Evolutionary conservation across 2,113 vertebrate genomes (phyloP), one percentile per base, ranked within the genome.

Genomic region (Dolichotis patagonum): DNA sequence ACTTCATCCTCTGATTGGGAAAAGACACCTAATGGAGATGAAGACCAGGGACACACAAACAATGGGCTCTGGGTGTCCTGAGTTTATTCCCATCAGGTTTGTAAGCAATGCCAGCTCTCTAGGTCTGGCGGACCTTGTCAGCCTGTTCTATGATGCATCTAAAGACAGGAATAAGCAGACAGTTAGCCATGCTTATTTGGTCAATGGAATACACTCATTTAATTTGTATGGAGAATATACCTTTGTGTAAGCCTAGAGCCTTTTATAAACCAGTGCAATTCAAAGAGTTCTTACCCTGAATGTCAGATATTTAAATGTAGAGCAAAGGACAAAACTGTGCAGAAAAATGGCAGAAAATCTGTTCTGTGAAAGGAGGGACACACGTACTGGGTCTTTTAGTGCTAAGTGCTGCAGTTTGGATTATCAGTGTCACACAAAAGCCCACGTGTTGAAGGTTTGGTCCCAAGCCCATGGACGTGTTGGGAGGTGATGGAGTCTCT

Each of bases 371-470:
- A 41, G 3, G 4, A 19, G 14, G 26, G 19, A 13, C 0, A 49
- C 5, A 67, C 35, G 24, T 0, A 3, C 0, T n/a, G 5, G 11
- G 13, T 38, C 7, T 12, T 5, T 8, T 3, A 4, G 13, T 17
- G 8, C 28, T 52, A 4, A 80, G 4, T 10, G 3, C 30, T 38
- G 10, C 4, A 86, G 19, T n/a, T 26, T 75, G 4, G 10, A 38
- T 30, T 22, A 22, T 75, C 35, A 62, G 9, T 49, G 35, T 32
- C 24, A 20, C 3, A 4, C 28, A 24, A 65, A 13, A 12, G 11
- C 28, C 41, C 14, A 20, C 3, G 3, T 60, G 3, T 41, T 19
- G 56, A 82, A 69, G 35, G 54, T 7, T 62, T 94, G 75, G 17
- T 43, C 9, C 11, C 35, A 22, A 88, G 67, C 1, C 4, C 5